phyloP scores from a whole-genome alignment of 2,888 invertebrate genomes.

The Cerastoderma edule region DNA sequence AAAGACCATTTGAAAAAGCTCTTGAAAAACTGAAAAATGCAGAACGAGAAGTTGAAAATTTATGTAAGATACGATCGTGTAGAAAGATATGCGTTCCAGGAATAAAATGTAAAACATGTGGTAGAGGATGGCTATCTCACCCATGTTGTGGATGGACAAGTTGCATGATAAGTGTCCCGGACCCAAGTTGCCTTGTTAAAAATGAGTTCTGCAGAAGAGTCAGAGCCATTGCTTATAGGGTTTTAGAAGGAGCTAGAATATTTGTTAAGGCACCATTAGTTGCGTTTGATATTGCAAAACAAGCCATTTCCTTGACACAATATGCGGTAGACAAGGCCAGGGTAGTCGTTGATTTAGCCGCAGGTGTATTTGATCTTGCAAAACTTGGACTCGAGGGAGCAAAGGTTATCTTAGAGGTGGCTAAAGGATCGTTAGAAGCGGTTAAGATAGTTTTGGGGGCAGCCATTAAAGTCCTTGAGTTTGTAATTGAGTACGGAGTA shows the following conservation, averaged over 20 bases:
- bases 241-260: slow-evolving; percentile 51
- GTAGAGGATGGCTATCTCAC: slow-evolving; percentile 31
- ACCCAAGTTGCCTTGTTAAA: slow-evolving; percentile 41
- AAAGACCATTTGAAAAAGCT: slow-evolving; percentile 53
- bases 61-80: slow-evolving; percentile 55
- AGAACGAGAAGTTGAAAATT: slow-evolving; percentile 56
- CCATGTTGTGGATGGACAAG: slow-evolving; percentile 46
- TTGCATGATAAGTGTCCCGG: slow-evolving; percentile 51
- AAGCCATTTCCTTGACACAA: slow-evolving; percentile 45
- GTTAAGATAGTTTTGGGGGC: slow-evolving; percentile 40
- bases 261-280: slow-evolving; percentile 47
- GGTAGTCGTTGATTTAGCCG: slow-evolving; percentile 46
- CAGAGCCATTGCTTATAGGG: slow-evolving; percentile 45
- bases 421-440: slow-evolving; percentile 41
- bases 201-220: slow-evolving; percentile 45
- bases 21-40: slow-evolving; percentile 40
- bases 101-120: slow-evolving; percentile 39
- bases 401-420: slow-evolving; percentile 37
- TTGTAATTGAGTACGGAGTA: slow-evolving; percentile 43
- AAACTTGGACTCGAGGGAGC: slow-evolving; percentile 38
- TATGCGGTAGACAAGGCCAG: slow-evolving; percentile 53
- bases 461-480: slow-evolving; percentile 34
- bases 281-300: slow-evolving; percentile 54
- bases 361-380: slow-evolving; percentile 41
- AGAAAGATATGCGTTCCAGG: slow-evolving; percentile 50